Evolutionary conservation across 2,888 invertebrate species (phyloP).

Genomic region (Scaptomyza tumidula): DNA sequence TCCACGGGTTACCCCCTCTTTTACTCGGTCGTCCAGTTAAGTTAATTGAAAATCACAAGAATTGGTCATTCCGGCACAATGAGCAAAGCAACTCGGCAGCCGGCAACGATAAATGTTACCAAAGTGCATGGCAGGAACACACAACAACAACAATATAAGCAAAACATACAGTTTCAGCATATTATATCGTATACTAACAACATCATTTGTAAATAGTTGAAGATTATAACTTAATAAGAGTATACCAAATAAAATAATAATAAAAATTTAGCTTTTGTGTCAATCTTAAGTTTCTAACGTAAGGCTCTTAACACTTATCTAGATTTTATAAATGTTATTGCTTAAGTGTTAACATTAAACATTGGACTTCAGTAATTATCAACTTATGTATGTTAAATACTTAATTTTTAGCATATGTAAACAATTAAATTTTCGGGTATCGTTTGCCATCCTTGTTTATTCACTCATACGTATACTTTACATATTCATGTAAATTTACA

Average conservation of each 20-base stretch:
- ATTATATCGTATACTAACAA: too few species aligned
- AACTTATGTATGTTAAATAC: background rate
- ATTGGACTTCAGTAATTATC: too few species aligned
- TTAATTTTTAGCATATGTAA: background rate
- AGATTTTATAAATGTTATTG: too few species aligned
- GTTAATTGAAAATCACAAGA: conserved; percentile 81
- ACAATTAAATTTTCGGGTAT: background rate
- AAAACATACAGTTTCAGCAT: conserved; percentile 8
- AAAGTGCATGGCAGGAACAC: conserved; percentile 57
- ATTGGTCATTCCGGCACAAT: conserved; percentile 79
- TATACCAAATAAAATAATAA: too few species aligned
- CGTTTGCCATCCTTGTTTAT: background rate
- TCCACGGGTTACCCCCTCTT: background rate
- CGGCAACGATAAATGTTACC: conserved; percentile 63
- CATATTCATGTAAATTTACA: background rate
- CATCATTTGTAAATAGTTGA: too few species aligned
- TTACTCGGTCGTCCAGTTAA: conserved; percentile 56
- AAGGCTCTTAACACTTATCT: too few species aligned
- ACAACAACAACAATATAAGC: conserved; percentile 14
- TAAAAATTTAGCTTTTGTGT: too few species aligned
- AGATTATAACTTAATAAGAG: too few species aligned
- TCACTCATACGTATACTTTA: background rate
- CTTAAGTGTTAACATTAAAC: too few species aligned
- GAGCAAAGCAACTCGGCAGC: conserved; percentile 73
- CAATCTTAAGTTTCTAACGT: too few species aligned